These are phyloP conservation scores for Thaumetopoea pityocampa DNA, from an alignment of 1,140 invertebrate genomes.

Conservation along the genomic window DNA sequence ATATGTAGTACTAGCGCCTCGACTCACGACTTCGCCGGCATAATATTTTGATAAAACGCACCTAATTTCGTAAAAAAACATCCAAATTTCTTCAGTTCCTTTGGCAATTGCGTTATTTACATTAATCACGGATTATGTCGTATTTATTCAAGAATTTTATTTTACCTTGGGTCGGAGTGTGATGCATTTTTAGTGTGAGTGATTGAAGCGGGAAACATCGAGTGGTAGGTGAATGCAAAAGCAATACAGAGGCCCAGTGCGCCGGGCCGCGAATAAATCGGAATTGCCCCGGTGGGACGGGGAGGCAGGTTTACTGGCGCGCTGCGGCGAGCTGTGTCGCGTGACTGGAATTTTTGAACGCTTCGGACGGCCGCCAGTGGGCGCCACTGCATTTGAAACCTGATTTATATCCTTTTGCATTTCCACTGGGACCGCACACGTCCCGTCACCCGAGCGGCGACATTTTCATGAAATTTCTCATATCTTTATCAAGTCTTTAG, in stretches of 20 bases:
- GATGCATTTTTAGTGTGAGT: slow-evolving; percentile 12
- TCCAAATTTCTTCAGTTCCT: too few relatives aligned
- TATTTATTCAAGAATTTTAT: background rate
- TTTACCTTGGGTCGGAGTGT: slow-evolving; percentile 4
- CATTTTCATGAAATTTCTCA: slow-evolving; percentile 56
- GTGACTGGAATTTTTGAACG: slow-evolving; percentile 53
- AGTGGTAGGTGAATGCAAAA: slow-evolving; percentile 16
- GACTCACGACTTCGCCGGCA: too few relatives aligned
- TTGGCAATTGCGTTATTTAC: too few relatives aligned
- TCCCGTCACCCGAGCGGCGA: slow-evolving; percentile 45
- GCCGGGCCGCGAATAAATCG: slow-evolving; percentile 30
- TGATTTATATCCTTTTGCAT: slow-evolving; percentile 55
- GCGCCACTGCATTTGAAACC: slow-evolving; percentile 51
- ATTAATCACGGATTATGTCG: too few relatives aligned
- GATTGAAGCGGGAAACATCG: slow-evolving; percentile 8
- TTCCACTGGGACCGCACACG: slow-evolving; percentile 54
- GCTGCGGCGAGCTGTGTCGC: slow-evolving; percentile 40
- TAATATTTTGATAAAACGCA: too few relatives aligned
- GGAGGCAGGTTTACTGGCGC: slow-evolving; percentile 27
- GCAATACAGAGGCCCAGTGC: slow-evolving; percentile 22
- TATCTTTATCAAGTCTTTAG: too few relatives aligned
- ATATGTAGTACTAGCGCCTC: too few relatives aligned
- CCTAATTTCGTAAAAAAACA: too few relatives aligned
- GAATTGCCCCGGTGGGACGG: slow-evolving; percentile 23
- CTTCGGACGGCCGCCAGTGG: slow-evolving; percentile 26